Conservation (phyloP, 1,140 invertebrate species). For the Drosophila kepulauana region DNA sequence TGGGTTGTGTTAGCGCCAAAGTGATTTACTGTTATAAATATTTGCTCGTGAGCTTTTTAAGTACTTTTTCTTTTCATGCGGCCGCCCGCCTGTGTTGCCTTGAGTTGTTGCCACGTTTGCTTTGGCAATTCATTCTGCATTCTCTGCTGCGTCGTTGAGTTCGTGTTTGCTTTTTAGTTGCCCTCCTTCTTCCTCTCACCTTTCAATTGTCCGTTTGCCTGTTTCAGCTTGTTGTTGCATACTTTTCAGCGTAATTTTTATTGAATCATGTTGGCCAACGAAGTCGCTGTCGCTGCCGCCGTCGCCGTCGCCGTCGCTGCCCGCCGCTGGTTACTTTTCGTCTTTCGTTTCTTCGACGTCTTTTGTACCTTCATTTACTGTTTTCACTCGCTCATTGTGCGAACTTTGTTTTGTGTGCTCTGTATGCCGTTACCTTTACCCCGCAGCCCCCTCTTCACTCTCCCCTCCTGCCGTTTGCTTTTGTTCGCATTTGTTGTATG, state of each 20-base stretch:
- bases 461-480: not conserved
- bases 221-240: slow-evolving; percentile 70
- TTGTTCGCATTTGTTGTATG: slow-evolving; percentile 21
- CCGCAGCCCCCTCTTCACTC: not conserved
- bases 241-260: slow-evolving; percentile 82
- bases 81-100: slow-evolving; percentile 28
- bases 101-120: slow-evolving; percentile 67
- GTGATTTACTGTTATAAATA: slow-evolving; percentile 83
- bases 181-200: slow-evolving; percentile 11
- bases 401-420: slow-evolving; percentile 42
- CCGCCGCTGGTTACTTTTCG: slow-evolving; percentile 45
- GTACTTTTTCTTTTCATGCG: slow-evolving; percentile 75
- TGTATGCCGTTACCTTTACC: slow-evolving; percentile 4
- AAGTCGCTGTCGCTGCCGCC: not conserved
- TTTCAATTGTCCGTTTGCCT: slow-evolving; percentile 5
- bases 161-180: slow-evolving; percentile 53
- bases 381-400: slow-evolving; percentile 49
- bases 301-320: not conserved
- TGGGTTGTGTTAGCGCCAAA: slow-evolving; percentile 72
- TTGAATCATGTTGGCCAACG: slow-evolving; percentile 77
- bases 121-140: slow-evolving; percentile 64
- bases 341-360: slow-evolving; percentile 6
- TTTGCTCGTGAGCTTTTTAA: slow-evolving; percentile 82
- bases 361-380: slow-evolving; percentile 54
- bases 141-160: slow-evolving; percentile 45